Conservation (phyloP, 2,113 vertebrate species). For the Otis tarda region DNA sequence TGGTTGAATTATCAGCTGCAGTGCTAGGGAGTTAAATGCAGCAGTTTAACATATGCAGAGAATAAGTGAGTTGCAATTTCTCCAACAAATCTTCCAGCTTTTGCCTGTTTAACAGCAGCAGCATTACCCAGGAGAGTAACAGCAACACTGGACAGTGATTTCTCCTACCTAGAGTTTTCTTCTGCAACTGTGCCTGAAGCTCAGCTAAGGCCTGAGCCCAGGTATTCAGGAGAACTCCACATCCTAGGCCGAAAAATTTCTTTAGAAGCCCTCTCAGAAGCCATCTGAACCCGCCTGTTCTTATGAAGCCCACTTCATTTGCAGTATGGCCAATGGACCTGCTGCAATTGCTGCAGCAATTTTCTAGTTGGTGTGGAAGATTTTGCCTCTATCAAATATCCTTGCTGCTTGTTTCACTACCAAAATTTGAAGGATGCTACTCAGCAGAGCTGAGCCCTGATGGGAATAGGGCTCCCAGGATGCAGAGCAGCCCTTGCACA, state of each 20-base stretch:
- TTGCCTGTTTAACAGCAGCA: background rate
- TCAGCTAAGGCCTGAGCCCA: background rate
- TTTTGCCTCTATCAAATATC: background rate
- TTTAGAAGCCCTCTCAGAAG: background rate
- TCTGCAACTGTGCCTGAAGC: rapidly evolving
- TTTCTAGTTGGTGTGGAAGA: background rate
- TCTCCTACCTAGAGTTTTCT: background rate
- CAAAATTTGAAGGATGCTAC: background rate
- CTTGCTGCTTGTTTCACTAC: background rate
- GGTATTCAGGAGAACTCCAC: background rate
- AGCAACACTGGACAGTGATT: background rate
- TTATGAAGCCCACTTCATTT: background rate
- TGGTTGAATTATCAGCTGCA: background rate
- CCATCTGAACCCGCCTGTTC: background rate
- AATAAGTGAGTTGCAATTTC: background rate
- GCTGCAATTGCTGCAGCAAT: background rate
- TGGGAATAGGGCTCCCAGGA: background rate
- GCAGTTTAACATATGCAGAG: background rate
- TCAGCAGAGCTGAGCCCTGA: background rate
- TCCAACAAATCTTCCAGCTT: background rate
- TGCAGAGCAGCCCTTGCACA: background rate
- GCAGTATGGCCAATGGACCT: background rate
- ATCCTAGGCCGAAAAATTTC: background rate
- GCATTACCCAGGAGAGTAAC: background rate
- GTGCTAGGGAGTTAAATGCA: background rate